Base-by-base conservation (phyloP, 2,113 vertebrate species). In the Rattus rattus region DNA sequence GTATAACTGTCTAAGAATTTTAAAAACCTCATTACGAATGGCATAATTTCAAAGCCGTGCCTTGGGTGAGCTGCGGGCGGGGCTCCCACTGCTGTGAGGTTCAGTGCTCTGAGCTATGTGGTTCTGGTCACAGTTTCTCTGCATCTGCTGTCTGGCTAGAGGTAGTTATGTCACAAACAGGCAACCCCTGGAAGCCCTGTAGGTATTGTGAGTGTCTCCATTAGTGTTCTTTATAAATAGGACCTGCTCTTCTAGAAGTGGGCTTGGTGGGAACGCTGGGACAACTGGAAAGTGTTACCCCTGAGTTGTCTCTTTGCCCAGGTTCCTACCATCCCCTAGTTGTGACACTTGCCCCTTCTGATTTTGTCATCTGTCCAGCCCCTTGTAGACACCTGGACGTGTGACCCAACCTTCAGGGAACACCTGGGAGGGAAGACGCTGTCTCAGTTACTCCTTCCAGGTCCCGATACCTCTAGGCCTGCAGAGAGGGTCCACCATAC, bases 1-100 rank as follows among this genome's bases (percentile, higher is more conserved):
- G 85, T 80, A 19, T 39, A 92, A 92, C 85, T 91, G 61, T 94
- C 61, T 76, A 92, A 94, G 92, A 96, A 96, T 92, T 88, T 63
- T 80, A 63, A 84, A 94, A 92, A 59, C 16, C 28, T 95, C 96
- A 90, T 76, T 88, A 94, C 87, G 80, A 90, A 54, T 73, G 75
- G 88, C 90, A 92, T 92, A 10, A 92, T 88, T 93, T 95, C 59
- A 59, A 84, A 90, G 75, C 73, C 12, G 22, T 49, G 87, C 11
- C 2, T 73, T 16, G 52, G 67, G 67, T 33, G 49, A 75, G 80
- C 63, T 72, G 65, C 10, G 36, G 86, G 14, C 2, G 85, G 61
- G 49, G 59, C 52, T 49, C 39, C 20, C 0, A 4, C 54, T 47
- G 67, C 86, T 56, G 9, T 39, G 76, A 69, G 4, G 83, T 90